Evolutionary conservation across 53 echinoderm and acorn worm species (phyloP), one percentile per base, ranked within the genome.

Genomic region (Antedon mediterranea): DNA sequence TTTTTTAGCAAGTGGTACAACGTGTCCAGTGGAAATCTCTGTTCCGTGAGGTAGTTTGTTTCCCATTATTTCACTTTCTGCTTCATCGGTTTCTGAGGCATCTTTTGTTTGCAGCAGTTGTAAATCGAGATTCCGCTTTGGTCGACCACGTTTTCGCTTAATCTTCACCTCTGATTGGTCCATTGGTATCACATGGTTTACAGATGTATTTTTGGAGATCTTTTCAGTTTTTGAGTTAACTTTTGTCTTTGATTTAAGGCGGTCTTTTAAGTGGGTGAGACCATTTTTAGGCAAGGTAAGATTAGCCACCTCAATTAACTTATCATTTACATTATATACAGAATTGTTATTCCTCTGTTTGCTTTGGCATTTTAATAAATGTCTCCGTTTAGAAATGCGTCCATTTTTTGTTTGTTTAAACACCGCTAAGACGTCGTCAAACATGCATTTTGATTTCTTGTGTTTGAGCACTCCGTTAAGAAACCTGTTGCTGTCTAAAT

Each of bases 101-200:
- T 57, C 23, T 57, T 57, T 57, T 11, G 57, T 57, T 57, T 57
- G 11, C 57, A 57, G 57, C 23, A 57, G 2, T 15, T 57, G 11
- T 15, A 57, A 6, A 18, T 57, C 57, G 23, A 26, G 57, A 57
- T 57, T 57, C 57, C 23, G 57, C 57, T 57, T 57, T 18, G 57
- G 88, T 29, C 84, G 76, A 0, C 88, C 88, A 30, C 88, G 80
- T 33, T 79, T 83, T 73, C 84, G 76, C 71, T 79, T 80, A 13
- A 75, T 71, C 23, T 57, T 57, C 3, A 57, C 57, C 23, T 57
- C 57, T 11, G 57, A 18, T 57, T 57, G 57, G 57, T 57, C 57
- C 57, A 26, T 11, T 57, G 57, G 23, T 15, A 57, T 57, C 20
- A 11, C 26, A 57, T 57, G 7, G 23, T 57, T 57, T 18, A 57